A percentile compares a stretch with the other conserved stretches of the same genome.
These are phyloP conservation scores for Gobio gobio DNA, from an alignment of 2,113 vertebrate species.

Conservation along the genomic window DNA sequence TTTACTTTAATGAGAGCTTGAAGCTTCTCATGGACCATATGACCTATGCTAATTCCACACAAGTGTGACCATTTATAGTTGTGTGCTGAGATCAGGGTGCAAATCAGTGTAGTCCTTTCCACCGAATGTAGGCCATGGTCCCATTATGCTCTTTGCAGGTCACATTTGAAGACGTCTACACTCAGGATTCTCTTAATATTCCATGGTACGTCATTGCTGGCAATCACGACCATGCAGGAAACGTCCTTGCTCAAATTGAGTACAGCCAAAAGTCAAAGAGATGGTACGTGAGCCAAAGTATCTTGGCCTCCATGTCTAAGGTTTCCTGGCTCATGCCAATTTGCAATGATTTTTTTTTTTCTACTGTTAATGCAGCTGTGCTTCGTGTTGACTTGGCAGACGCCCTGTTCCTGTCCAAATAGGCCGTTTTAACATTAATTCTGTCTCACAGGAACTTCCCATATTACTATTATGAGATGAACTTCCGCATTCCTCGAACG, in stretches of 20 bases:
- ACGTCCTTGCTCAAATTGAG: slow-evolving; percentile 86
- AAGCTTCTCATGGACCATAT: background rate
- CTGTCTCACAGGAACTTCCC: slow-evolving; percentile 81
- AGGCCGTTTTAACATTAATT: background rate
- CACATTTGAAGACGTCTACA: slow-evolving; percentile 87
- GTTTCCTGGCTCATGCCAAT: background rate
- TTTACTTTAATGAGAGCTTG: background rate
- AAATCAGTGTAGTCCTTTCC: background rate
- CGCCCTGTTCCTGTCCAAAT: background rate
- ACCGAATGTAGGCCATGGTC: background rate
- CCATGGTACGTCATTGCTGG: slow-evolving; percentile 92
- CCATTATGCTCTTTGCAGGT: slow-evolving; percentile 68
- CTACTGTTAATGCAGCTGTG: background rate
- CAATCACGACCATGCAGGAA: slow-evolving; percentile 91
- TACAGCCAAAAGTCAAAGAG: slow-evolving; percentile 82
- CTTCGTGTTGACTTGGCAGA: background rate
- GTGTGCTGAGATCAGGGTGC: background rate
- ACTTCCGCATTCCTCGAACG: slow-evolving; percentile 79
- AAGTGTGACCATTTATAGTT: background rate
- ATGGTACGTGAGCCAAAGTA: slow-evolving; percentile 74
- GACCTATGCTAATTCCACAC: background rate
- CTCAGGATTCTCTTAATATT: slow-evolving; percentile 76
- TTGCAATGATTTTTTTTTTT: background rate
- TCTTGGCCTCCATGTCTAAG: background rate
- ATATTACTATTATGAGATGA: slow-evolving; percentile 84